phyloP scores from a whole-genome alignment of 2,113 vertebrate species.

The Eulemur macaco region DNA sequence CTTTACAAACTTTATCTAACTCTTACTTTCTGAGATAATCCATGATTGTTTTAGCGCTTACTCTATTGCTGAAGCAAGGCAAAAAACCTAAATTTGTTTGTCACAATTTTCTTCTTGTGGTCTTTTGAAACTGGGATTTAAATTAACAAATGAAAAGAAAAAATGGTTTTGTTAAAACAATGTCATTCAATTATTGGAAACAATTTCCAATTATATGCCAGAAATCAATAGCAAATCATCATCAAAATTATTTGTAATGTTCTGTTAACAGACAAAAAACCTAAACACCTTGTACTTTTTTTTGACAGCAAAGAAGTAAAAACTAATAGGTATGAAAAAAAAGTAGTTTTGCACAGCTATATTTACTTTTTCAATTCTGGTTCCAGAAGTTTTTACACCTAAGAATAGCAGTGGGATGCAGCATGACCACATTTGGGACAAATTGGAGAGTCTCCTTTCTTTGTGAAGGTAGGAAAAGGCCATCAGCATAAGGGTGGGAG shows the following conservation, averaged over 20 bases:
- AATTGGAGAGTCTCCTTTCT: background rate
- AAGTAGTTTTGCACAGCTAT: background rate
- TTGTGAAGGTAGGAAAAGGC: background rate
- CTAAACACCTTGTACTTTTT: background rate
- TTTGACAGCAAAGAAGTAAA: background rate
- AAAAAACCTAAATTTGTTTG: background rate
- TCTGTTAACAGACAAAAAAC: background rate
- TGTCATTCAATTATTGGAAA: background rate
- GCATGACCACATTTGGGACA: background rate
- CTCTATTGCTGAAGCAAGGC: background rate
- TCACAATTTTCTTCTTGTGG: background rate
- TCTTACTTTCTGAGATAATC: background rate
- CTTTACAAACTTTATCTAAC: background rate
- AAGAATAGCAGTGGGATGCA: background rate
- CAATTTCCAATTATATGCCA: background rate
- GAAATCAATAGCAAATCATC: background rate
- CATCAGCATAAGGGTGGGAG: background rate
- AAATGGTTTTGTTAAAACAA: background rate
- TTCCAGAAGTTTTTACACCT: background rate
- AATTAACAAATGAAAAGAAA: background rate
- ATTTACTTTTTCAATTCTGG: background rate
- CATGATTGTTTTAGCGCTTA: accelerated
- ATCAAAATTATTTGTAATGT: background rate
- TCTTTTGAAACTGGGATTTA: background rate
- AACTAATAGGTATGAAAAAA: background rate